Base-by-base conservation (phyloP, 2,888 invertebrate species). In the Scelioninae gen. 1 region DNA sequence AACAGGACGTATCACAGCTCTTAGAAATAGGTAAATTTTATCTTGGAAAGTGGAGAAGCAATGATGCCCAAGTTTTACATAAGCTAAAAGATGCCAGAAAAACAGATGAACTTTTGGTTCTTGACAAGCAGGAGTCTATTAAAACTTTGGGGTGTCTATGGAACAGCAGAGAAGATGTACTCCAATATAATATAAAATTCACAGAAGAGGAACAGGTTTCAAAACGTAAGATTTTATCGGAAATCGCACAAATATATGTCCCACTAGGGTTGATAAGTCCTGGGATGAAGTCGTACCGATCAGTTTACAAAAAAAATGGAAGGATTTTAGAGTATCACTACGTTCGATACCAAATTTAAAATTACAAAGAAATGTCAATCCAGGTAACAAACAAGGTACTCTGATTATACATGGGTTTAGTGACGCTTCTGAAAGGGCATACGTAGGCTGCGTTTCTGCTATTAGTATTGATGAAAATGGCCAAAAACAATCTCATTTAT, bases 361-460 rank as follows among this genome's bases (percentile, higher is more conserved):
- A 16, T 62, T 85, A 10, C 9, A 15, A 0, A 53, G 78, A 16
- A 82, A 79, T 15, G 49, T 72, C 0, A 45, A 60, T 15, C n/a
- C n/a, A 16, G 55, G 32, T 16, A 55, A 55, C 32, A 11, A 16
- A 4, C 9, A n/a, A n/a, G 23, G 29, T 10, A 51, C 10, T 10
- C n/a, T 60, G 5, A 31, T 38, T 10, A 11, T 86, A 5, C 85
- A 86, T 31, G 87, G 85, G 0, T 89, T 88, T 34, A 60, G 79
- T 8, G 87, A 87, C 58, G 86, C 86, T 2, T 85, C 83, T 1
- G 85, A 86, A 15, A 82, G 47, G 6, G 87, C 81, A 0, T 88
- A 85, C 47, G 87, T 87, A 15, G 87, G 85, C 0, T 87, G 87
- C 51, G 38, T 88, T 0, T 88, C 87, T 32, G 2, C 85, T 2